A percentile compares a stretch with the other conserved stretches of the same genome.
These are phyloP conservation scores for Ceriagrion tenellum DNA, from an alignment of 2,888 invertebrate genomes.

Conservation along the genomic window DNA sequence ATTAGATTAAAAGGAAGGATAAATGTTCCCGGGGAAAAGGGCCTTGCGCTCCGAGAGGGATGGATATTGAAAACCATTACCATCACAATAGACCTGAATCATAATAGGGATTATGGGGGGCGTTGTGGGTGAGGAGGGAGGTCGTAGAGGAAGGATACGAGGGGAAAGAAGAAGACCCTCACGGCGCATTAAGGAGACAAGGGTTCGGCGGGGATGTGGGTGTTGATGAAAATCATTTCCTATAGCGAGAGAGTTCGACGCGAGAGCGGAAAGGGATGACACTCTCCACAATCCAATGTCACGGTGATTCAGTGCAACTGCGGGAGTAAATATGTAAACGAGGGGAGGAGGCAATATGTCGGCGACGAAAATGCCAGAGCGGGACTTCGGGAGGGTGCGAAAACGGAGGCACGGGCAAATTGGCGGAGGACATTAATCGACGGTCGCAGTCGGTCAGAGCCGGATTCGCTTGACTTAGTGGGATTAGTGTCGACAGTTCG, in stretches of 20 bases:
- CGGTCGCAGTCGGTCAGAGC: not conserved
- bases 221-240: not conserved
- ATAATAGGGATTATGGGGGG: slow-evolving; percentile 4
- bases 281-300: not conserved
- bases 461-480: not conserved
- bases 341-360: not conserved
- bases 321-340: not conserved
- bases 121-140: no score
- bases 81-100: slow-evolving; percentile 20
- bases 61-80: slow-evolving; percentile 39
- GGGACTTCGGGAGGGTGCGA: not conserved
- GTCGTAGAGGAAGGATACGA: no score
- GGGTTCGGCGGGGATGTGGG: not conserved
- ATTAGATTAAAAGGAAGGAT: slow-evolving; percentile 37
- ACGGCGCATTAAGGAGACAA: not conserved
- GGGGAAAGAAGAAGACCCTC: not conserved
- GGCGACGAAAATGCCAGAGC: not conserved
- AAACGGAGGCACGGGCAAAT: not conserved
- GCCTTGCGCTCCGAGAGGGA: not conserved
- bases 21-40: slow-evolving; percentile 8
- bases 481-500: not conserved
- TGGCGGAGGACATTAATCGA: not conserved
- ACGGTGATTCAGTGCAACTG: not conserved
- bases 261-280: not conserved
- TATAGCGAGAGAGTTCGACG: not conserved